These are phyloP conservation scores for Ianthella basta DNA, from an alignment of 37 sponge, comb jelly and placozoan species.

Conservation along the genomic window DNA sequence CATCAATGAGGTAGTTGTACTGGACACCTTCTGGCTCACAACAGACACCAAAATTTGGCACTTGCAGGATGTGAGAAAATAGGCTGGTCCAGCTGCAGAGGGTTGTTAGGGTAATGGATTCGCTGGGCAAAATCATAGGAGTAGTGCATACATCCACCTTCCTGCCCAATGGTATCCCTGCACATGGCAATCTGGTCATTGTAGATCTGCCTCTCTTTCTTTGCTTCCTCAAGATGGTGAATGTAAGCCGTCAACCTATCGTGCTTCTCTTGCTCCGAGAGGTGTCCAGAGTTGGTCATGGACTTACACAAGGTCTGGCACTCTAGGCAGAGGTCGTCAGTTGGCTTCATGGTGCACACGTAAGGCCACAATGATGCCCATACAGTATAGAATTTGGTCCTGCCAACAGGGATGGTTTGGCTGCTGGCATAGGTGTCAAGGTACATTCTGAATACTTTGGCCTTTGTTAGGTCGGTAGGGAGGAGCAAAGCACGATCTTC, in stretches of 20 bases:
- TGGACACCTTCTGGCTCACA: conserved; percentile 22
- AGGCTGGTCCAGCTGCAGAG: conserved; percentile 40
- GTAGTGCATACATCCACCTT: neutral
- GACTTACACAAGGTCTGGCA: neutral
- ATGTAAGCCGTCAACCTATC: neutral
- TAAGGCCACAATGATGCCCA: neutral
- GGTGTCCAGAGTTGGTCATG: neutral
- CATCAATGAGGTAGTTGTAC: conserved; percentile 43
- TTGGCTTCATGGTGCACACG: neutral
- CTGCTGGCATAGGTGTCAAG: neutral
- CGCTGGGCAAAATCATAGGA: conserved; percentile 46
- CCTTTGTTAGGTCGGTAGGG: neutral
- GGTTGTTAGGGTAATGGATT: conserved; percentile 40
- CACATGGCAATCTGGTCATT: neutral
- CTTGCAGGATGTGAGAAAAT: conserved; percentile 39
- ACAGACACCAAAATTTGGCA: conserved; percentile 54
- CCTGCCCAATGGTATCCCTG: neutral
- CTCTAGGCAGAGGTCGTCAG: neutral
- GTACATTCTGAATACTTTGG: neutral
- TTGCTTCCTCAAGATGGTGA: neutral
- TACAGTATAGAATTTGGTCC: neutral
- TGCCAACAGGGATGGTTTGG: neutral
- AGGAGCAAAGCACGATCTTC: neutral
- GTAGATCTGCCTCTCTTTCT: conserved; percentile 9
- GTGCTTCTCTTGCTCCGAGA: conserved; percentile 10